Evolutionary conservation across 2,797 vertebrate species (phyloP).

Genomic region (Eutrigla gurnardus): DNA sequence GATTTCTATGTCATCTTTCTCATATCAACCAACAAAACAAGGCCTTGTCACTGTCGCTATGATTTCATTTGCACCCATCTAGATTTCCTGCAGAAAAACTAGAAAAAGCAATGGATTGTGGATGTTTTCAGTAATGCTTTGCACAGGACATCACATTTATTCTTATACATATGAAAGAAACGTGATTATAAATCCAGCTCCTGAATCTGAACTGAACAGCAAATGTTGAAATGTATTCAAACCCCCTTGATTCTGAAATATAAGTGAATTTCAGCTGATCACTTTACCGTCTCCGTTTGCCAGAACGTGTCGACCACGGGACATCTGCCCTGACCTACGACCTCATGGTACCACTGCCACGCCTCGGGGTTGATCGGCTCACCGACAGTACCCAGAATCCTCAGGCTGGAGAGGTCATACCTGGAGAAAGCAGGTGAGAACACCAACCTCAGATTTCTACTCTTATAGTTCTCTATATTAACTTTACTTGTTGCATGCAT

Average conservation of each 20-base stretch:
- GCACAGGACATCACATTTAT: not conserved
- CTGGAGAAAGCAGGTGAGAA: slow-evolving; percentile 52
- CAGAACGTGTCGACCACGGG: slow-evolving; percentile 87
- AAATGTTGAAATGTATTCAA: not conserved
- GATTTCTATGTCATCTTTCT: no score
- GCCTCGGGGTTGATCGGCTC: slow-evolving; percentile 88
- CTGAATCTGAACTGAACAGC: not conserved
- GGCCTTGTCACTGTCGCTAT: no score
- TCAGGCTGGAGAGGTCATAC: slow-evolving; percentile 83
- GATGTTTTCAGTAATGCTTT: not conserved
- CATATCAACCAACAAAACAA: no score
- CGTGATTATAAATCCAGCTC: not conserved
- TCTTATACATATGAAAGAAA: not conserved
- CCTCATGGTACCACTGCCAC: slow-evolving; percentile 85
- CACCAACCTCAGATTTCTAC: not conserved
- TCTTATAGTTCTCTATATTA: not conserved
- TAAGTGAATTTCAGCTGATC: not conserved
- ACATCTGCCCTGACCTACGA: slow-evolving; percentile 81
- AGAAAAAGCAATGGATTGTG: no score
- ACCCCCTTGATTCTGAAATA: not conserved
- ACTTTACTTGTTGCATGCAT: not conserved
- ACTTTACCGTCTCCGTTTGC: slow-evolving; percentile 87
- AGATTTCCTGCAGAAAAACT: no score
- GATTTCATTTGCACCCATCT: no score
- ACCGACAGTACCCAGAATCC: slow-evolving; percentile 84